phyloP scores from a whole-genome alignment of 1,140 invertebrate genomes.

The Hyposmocoma kahamanoa region DNA sequence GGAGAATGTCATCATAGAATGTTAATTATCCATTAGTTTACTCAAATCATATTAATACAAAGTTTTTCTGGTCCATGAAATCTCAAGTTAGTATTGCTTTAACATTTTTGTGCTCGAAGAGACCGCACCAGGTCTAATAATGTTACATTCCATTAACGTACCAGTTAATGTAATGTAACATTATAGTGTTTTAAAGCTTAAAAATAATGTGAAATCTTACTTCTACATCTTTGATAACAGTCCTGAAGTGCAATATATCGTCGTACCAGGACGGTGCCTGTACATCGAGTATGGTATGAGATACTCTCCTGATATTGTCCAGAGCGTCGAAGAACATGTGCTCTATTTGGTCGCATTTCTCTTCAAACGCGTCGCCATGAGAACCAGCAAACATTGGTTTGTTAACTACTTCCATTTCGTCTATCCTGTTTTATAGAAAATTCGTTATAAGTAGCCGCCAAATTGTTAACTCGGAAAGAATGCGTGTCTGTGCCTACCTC shows the following conservation, averaged over 20 bases:
- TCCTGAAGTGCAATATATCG: slow-evolving; percentile 81
- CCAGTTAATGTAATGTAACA: too few relatives aligned
- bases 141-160: too few relatives aligned
- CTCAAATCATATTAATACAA: neutral
- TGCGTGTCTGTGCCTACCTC: too few relatives aligned
- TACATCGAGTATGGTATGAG: slow-evolving; percentile 82
- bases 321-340: slow-evolving; percentile 82
- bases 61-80: neutral
- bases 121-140: too few relatives aligned
- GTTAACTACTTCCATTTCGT: slow-evolving; percentile 76
- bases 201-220: slow-evolving; percentile 39
- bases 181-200: neutral
- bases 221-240: slow-evolving; percentile 80
- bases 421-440: slow-evolving; percentile 62
- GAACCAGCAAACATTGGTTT: slow-evolving; percentile 79
- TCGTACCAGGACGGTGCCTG: slow-evolving; percentile 81
- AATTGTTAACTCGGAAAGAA: slow-evolving; percentile 8
- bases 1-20: too few relatives aligned
- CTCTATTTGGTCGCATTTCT: slow-evolving; percentile 83
- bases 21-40: neutral
- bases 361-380: slow-evolving; percentile 81
- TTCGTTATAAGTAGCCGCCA: neutral
- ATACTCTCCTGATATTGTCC: slow-evolving; percentile 74
- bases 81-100: too few relatives aligned
- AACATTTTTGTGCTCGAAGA: too few relatives aligned